phyloP scores from a whole-genome alignment of 1,140 invertebrate genomes.

The Drosophila nigromelanica region DNA sequence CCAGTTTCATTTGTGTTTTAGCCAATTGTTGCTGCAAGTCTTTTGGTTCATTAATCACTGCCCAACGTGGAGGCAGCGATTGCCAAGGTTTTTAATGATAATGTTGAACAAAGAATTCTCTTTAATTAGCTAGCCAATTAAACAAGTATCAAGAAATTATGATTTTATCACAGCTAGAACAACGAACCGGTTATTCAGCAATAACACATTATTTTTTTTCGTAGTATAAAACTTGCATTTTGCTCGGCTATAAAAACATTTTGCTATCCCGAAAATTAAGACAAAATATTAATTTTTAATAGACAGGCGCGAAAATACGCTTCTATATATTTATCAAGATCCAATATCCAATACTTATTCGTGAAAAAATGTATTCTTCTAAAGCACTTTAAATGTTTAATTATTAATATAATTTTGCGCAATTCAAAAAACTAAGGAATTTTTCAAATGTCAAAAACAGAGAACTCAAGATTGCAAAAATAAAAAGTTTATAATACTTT shows the following conservation, averaged over 20 bases:
- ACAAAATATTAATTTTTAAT: neutral
- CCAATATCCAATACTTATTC: neutral
- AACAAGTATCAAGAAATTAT: slow-evolving; percentile 44
- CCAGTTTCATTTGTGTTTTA: slow-evolving; percentile 24
- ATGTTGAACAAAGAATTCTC: slow-evolving; percentile 32
- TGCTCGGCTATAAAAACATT: slow-evolving; percentile 5
- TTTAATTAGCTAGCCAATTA: slow-evolving; percentile 40
- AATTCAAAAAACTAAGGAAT: too few species aligned
- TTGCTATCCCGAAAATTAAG: slow-evolving; percentile 17
- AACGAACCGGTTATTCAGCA: slow-evolving; percentile 48
- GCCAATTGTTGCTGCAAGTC: slow-evolving; percentile 2
- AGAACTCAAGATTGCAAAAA: too few species aligned
- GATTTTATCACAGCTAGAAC: slow-evolving; percentile 33
- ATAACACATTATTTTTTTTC: neutral
- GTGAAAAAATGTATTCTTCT: too few species aligned
- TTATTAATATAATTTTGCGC: too few species aligned
- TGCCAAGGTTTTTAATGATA: slow-evolving; percentile 34
- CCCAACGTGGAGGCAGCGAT: too few species aligned
- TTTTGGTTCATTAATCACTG: slow-evolving; percentile 13
- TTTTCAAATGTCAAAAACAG: too few species aligned
- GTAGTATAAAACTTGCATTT: slow-evolving; percentile 13
- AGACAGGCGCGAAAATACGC: neutral
- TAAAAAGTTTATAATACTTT: too few species aligned
- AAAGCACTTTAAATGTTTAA: too few species aligned
- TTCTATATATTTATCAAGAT: neutral